These are phyloP conservation scores for Sabatieria punctata DNA, from an alignment of 2,888 invertebrate species.

Conservation along the genomic window DNA sequence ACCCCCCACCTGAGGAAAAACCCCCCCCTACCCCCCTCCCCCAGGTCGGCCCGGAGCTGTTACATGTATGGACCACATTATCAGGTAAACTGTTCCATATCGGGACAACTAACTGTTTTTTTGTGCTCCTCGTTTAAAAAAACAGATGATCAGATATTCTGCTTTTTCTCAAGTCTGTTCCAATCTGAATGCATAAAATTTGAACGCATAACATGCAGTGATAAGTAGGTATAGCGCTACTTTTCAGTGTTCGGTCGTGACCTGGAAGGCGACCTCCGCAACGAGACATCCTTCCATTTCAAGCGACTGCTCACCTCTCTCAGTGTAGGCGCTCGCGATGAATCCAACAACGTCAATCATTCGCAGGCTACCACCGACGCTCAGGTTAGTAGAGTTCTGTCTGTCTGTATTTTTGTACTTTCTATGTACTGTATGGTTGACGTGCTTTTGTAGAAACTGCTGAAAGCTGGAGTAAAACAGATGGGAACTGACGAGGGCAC, in stretches of 20 bases:
- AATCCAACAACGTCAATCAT: conserved; percentile 52
- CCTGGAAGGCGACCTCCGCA: conserved; percentile 34
- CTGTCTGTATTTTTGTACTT: conserved; percentile 3
- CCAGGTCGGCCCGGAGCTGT: no score
- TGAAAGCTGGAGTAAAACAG: conserved; percentile 45
- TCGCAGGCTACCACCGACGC: conserved; percentile 61
- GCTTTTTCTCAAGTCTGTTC: no score
- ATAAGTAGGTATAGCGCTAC: not conserved
- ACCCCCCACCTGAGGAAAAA: no score
- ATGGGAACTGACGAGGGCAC: conserved; percentile 42
- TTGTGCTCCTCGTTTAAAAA: no score
- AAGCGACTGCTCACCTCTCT: conserved; percentile 56
- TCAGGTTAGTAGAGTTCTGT: conserved; percentile 38
- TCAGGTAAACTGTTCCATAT: no score
- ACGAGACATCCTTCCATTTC: conserved; percentile 81
- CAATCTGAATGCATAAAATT: no score
- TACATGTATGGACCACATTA: no score
- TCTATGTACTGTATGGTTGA: conserved; percentile 7
- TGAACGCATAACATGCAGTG: no score
- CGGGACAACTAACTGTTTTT: no score
- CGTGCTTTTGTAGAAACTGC: conserved; percentile 36
- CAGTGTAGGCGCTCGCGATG: conserved; percentile 49
- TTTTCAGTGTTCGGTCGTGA: conserved; percentile 23
- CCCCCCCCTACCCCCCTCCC: no score
- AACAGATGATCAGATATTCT: no score